Percentiles rank a stretch among this genome's conserved stretches.
Conservation (phyloP, 2,888 invertebrate genomes). For the Heteromyza rotundicornis region DNA sequence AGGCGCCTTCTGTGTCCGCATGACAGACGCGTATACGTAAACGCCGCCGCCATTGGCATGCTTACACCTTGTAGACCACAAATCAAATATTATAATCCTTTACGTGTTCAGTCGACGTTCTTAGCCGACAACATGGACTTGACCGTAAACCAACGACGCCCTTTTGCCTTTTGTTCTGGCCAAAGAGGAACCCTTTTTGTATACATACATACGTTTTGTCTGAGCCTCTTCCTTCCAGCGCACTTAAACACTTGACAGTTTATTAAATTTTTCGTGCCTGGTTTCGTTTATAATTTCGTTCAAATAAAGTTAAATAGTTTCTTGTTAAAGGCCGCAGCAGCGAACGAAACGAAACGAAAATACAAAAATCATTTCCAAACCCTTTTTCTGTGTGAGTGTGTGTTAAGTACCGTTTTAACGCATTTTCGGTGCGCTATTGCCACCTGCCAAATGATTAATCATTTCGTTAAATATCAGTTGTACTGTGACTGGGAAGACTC, state of each 20-base stretch:
- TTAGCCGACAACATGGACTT: not conserved
- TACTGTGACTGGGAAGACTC: not conserved
- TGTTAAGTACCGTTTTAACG: constrained; percentile 37
- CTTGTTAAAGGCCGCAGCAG: constrained; percentile 43
- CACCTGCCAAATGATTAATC: constrained; percentile 60
- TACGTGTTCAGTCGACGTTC: too few species aligned
- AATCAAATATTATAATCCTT: constrained; percentile 1
- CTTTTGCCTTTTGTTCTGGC: constrained; percentile 26
- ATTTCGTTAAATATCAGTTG: constrained; percentile 39
- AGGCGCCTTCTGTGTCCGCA: constrained; percentile 7
- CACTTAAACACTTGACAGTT: constrained; percentile 45
- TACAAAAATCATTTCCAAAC: constrained; percentile 27
- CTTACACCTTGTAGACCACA: not conserved
- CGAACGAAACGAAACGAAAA: too few species aligned
- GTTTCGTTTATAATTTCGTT: constrained; percentile 25
- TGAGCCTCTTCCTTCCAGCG: constrained; percentile 22
- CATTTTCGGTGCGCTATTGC: constrained; percentile 25
- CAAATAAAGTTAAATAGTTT: constrained; percentile 53
- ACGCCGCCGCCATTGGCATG: constrained; percentile 3
- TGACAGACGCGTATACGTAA: too few species aligned
- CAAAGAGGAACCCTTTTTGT: not conserved
- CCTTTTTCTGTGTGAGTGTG: too few species aligned
- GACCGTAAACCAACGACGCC: constrained; percentile 7
- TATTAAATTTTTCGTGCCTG: not conserved
- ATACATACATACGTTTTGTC: too few species aligned